Base-by-base conservation (phyloP, 2,113 vertebrate genomes). In the Catagonus wagneri region DNA sequence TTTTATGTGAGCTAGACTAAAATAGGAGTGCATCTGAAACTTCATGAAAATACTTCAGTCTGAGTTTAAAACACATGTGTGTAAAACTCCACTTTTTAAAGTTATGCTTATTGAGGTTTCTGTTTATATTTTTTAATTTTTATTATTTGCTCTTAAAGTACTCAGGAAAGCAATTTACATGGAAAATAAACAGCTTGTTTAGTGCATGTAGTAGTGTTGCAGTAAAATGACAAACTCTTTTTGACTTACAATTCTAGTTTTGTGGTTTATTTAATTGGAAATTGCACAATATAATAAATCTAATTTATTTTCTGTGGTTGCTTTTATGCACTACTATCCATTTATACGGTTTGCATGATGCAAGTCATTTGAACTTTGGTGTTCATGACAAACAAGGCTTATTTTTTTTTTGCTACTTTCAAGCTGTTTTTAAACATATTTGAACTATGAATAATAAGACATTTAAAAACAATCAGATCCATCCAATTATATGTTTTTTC, bases 141-240 rank as follows among this genome's bases (percentile, higher is more conserved):
- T 52, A 85, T 81, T 89, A 78, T 78, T 85, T 76, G 60, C 81
- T 80, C 44, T 71, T 89, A 88, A 15, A 68, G 44, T n/a, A 80
- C 36, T 84, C 89, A 92, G 81, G 69, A 97, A 97, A 85, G 81
- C 92, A 94, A 94, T 95, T 97, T 85, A 72, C 68, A 89, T 61
- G 36, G 89, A 78, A 93, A 87, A 93, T 93, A 89, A 94, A 90
- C 76, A 94, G 56, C 72, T 83, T 85, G 61, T 56, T 89, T 50
- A 68, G 78, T 89, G 5, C 3, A 83, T 91, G 72, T 22, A 89
- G 63, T 54, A 78, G 23, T 34, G 32, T 27, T 80, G 16, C 29
- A 89, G 78, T n/a, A 90, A 94, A 91, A 89, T 58, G 29, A 14
- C 54, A 91, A 66, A 65, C 58, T 25, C 27, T 89, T 54, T 83